Evolutionary conservation across 2,888 invertebrate species (phyloP), one percentile per base, ranked within the genome.

Genomic region (Dryococelus australis): DNA sequence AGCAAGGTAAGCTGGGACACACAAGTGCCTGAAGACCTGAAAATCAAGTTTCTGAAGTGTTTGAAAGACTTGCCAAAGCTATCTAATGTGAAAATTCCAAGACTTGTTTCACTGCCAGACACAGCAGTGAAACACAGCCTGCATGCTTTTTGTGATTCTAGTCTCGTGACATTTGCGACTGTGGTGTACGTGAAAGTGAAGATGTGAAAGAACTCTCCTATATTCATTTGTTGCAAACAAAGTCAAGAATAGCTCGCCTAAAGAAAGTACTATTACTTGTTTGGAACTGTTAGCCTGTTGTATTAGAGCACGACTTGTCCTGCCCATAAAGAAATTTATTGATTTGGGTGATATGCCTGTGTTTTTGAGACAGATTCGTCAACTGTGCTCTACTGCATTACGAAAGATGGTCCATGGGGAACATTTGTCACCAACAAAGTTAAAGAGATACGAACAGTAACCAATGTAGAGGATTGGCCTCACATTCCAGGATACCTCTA

Each of bases 241-340:
- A 89, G 85, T 26, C 89, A 0, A 81, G 89, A 78, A 89, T 90
- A 0, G 88, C 90, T 20, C 90, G 89, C 0, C 5, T 88, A 88
- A 87, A 43, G 27, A 86, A 12, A n/a, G 88, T 0, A 87, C 89
- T 9, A 90, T 90, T 51, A 89, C 89, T 12, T 35, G 89, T 78
- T 47, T 89, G 85, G 90, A 90, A 87, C 65, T 90, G 16, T 85
- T 89, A n/a, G n/a, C n/a, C n/a, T n/a, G n/a, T n/a, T n/a, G n/a
- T n/a, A n/a, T n/a, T n/a, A n/a, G n/a, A n/a, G 65, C 51, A 5
- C 9, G 88, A 83, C 86, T 89, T 26, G 12, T 16, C 9, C 6
- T 13, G n/a, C 20, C 27, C 20, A 24, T 79, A 24, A 86, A 16
- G 0, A 35, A 43, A 83, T 43, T 28, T 16, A 20, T 86, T 27